phyloP scores from a whole-genome alignment of 2,888 invertebrate genomes.

The Cistogaster globosa region DNA sequence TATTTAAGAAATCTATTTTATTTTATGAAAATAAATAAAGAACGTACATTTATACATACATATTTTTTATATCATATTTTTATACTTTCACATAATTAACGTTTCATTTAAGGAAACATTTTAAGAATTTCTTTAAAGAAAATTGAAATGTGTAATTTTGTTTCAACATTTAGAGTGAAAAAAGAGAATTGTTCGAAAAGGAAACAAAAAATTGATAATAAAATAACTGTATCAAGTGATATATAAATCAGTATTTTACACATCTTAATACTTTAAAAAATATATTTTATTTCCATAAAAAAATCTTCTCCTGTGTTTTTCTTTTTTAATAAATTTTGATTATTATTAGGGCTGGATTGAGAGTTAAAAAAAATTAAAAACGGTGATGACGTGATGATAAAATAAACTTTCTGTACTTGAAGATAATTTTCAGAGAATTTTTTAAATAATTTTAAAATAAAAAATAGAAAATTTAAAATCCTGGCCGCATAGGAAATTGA shows the following conservation, averaged over 20 bases:
- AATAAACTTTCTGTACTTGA: not conserved
- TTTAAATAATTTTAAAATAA: too few species aligned
- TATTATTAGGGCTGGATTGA: not conserved
- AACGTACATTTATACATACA: conserved; percentile 26
- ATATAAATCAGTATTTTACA: conserved; percentile 46
- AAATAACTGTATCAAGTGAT: conserved; percentile 11
- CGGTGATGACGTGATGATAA: not conserved
- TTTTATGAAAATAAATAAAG: conserved; percentile 55
- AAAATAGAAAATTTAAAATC: not conserved
- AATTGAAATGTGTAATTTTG: not conserved
- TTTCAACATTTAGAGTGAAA: conserved; percentile 16
- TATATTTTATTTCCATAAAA: conserved; percentile 31
- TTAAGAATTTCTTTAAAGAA: conserved; percentile 9
- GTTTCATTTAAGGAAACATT: conserved; percentile 16
- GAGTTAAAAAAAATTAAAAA: not conserved
- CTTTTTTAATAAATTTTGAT: not conserved
- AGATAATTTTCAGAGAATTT: not conserved
- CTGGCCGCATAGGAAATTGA: not conserved
- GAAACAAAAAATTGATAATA: conserved; percentile 16
- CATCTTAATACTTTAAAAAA: conserved; percentile 56
- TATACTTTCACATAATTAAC: conserved; percentile 16
- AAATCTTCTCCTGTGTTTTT: not conserved
- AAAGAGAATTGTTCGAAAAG: not conserved
- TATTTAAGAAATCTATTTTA: conserved; percentile 57
- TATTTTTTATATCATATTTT: conserved; percentile 18